Percentiles rank a stretch among this genome's conserved stretches.
Evolutionary conservation across 2,888 invertebrate genomes (phyloP).

Genomic region (Calliopum simillimum): DNA sequence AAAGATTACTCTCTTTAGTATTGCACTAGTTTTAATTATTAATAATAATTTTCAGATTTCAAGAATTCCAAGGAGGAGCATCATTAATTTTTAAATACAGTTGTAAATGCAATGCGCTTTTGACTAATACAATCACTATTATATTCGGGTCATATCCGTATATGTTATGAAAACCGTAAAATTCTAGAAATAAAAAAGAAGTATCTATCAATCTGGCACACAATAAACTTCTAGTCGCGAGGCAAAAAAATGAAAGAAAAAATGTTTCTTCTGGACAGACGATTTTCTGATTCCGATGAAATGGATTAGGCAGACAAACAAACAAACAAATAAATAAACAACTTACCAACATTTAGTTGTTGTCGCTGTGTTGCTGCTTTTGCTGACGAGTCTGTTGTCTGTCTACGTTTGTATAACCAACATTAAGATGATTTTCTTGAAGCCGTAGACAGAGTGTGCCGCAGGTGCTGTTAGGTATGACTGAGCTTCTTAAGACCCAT

Average conservation of each 20-base stretch:
- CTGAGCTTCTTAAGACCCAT: too few relatives aligned
- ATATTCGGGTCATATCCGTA: slow-evolving; percentile 21
- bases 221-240: slow-evolving; percentile 5
- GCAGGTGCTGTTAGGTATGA: background rate
- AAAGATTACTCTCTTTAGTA: too few relatives aligned
- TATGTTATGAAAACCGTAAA: slow-evolving; percentile 16
- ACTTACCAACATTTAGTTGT: background rate
- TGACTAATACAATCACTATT: background rate
- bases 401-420: slow-evolving; percentile 11
- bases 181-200: slow-evolving; percentile 24
- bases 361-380: background rate
- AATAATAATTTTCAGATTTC: too few relatives aligned
- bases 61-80: too few relatives aligned
- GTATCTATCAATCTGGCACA: slow-evolving; percentile 24
- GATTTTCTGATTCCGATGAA: slow-evolving; percentile 24
- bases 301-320: slow-evolving; percentile 19
- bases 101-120: too few relatives aligned
- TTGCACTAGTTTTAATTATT: too few relatives aligned
- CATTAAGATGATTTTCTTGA: background rate
- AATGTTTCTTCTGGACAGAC: background rate
- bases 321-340: slow-evolving; percentile 4
- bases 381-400: slow-evolving; percentile 7
- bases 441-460: background rate
- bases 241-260: background rate
- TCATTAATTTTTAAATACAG: too few relatives aligned